phyloP scores from a whole-genome alignment of 2,888 invertebrate genomes.

The Meghimatium bilineatum region DNA sequence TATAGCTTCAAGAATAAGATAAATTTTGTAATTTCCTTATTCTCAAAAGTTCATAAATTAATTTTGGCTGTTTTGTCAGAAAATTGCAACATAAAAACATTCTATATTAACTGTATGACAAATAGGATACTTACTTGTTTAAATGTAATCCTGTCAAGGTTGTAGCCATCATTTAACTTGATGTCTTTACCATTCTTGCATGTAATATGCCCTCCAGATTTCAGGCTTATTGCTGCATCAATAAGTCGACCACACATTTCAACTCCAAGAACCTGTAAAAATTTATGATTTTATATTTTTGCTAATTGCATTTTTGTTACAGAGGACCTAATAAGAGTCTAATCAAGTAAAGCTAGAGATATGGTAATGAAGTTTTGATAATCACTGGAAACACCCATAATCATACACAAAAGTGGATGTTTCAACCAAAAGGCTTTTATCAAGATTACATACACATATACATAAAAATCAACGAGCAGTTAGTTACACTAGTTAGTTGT shows the following conservation, averaged over 20 bases:
- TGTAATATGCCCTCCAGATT: constrained; percentile 55
- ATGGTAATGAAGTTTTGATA: too few species aligned
- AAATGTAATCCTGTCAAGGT: constrained; percentile 63
- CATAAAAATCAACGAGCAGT: too few species aligned
- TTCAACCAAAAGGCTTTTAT: too few species aligned
- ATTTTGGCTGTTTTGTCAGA: not conserved
- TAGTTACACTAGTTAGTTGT: too few species aligned
- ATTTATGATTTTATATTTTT: not conserved
- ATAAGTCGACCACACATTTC: constrained; percentile 67
- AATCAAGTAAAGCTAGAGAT: not conserved
- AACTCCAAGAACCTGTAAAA: constrained; percentile 66
- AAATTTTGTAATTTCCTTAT: not conserved
- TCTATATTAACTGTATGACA: not conserved
- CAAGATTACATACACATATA: too few species aligned
- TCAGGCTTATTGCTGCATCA: constrained; percentile 65
- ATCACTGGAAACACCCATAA: too few species aligned
- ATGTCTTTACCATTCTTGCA: constrained; percentile 52
- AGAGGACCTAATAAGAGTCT: not conserved
- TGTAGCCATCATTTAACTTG: constrained; percentile 44
- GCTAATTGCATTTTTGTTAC: not conserved
- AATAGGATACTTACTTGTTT: constrained; percentile 66
- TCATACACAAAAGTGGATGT: too few species aligned
- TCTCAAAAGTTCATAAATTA: not conserved
- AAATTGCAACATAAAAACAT: not conserved
- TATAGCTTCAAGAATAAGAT: not conserved